Percentiles rank a stretch among this genome's conserved stretches.
Conservation (phyloP, 2,888 invertebrate genomes). For the Melieria crassipennis region DNA sequence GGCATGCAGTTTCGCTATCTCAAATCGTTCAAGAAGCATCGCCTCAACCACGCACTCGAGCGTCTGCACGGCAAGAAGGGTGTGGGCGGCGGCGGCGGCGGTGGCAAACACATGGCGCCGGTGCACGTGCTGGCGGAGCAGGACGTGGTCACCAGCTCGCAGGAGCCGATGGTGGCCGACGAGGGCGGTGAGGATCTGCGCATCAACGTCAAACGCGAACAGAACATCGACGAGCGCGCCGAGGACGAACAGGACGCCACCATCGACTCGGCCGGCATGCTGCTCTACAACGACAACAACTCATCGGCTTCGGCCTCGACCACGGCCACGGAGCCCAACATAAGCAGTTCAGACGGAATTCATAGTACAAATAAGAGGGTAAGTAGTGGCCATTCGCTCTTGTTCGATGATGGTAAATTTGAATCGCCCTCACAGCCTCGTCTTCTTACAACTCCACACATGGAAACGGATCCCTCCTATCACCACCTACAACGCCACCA, state of each 20-base stretch:
- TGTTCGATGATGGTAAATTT: no score
- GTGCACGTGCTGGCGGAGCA: constrained; percentile 58
- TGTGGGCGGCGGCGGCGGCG: constrained; percentile 38
- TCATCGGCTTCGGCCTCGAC: constrained; percentile 52
- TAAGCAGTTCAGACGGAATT: constrained; percentile 64
- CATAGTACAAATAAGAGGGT: constrained; percentile 67
- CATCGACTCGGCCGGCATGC: constrained; percentile 72
- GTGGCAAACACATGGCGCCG: constrained; percentile 30
- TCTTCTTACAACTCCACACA: constrained; percentile 59
- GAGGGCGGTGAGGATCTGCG: constrained; percentile 72
- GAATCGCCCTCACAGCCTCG: constrained; percentile 52
- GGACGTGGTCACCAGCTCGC: constrained; percentile 79
- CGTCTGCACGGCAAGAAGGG: constrained; percentile 78
- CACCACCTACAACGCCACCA: constrained; percentile 60
- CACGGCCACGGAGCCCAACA: constrained; percentile 66
- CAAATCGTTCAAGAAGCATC: constrained; percentile 90
- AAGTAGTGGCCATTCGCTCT: constrained; percentile 46
- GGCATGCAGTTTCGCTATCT: constrained; percentile 92
- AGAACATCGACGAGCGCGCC: constrained; percentile 65
- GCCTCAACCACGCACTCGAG: constrained; percentile 86
- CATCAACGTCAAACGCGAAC: constrained; percentile 68
- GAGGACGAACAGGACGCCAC: constrained; percentile 77
- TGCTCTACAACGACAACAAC: constrained; percentile 60
- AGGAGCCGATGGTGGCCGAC: constrained; percentile 70
- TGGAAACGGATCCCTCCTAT: constrained; percentile 66